phyloP scores from a whole-genome alignment of 2,888 invertebrate species.

The Melipona bicolor region DNA sequence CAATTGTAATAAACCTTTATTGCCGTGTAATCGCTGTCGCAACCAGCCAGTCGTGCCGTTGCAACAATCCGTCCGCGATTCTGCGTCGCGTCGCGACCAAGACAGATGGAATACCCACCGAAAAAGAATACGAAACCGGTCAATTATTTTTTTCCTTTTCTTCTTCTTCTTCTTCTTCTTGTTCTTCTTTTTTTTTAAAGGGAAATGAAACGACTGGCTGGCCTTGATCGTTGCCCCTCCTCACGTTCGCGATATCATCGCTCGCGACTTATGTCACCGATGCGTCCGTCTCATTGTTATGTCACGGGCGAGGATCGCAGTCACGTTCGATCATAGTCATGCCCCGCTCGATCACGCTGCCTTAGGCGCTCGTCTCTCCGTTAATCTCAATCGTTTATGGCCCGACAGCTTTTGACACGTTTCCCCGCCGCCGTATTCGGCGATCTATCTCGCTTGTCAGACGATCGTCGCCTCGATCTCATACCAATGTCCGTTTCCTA shows the following conservation, averaged over 20 bases:
- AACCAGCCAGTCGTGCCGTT: too few relatives aligned
- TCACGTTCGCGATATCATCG: constrained; percentile 50
- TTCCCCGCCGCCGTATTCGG: constrained; percentile 19
- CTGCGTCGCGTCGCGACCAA: too few relatives aligned
- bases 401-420: constrained; percentile 35
- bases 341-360: constrained; percentile 49
- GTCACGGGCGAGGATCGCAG: constrained; percentile 48
- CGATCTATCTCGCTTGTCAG: constrained; percentile 11
- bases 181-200: neutral
- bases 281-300: constrained; percentile 61
- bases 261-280: constrained; percentile 60
- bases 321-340: constrained; percentile 45
- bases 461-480: constrained; percentile 13
- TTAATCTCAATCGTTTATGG: constrained; percentile 17
- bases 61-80: too few relatives aligned
- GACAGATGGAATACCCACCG: neutral
- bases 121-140: constrained; percentile 2
- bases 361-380: neutral
- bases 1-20: constrained; percentile 24
- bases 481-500: constrained; percentile 43
- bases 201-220: constrained; percentile 20
- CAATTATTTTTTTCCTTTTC: constrained; percentile 15
- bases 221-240: constrained; percentile 54
- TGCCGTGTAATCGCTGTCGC: neutral
- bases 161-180: neutral